Base-by-base conservation (phyloP, 2,797 vertebrate genomes). In the Eremophila alpestris region DNA sequence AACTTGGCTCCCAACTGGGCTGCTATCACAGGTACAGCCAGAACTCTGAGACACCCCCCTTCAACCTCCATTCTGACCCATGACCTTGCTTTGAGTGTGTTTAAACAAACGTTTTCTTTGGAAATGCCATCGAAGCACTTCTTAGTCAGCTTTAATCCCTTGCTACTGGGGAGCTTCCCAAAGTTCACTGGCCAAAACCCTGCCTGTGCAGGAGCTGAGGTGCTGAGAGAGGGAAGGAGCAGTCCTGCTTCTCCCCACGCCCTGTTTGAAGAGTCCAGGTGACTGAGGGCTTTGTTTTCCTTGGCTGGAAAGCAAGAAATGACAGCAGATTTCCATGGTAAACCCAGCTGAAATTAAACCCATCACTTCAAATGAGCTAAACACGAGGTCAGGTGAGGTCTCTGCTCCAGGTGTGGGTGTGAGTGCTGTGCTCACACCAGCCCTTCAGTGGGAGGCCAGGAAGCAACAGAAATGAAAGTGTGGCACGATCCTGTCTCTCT, bases 1-100 rank as follows among this genome's bases (percentile, higher is more conserved):
- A 98, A 98, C 90, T 94, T 99, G 67, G 97, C 98, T 43, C 99
- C 99, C 18, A 97, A 99, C 95, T 99, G 99, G 99, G 94, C 95
- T 34, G 74, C 96, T 16, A 98, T 99, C 79, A 83, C 97, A 97
- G 99, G 99, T 99, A 97, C n/a, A 49, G 41, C 41, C 20, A 46
- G 43, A 87, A 13, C 49, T 21, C n/a, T 23, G 18, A 20, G 19
- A 21, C 1, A 22, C 11, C 7, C 29, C 10, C 34, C 20, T 51
- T 54, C 40, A 55, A 15, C 13, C 30, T 19, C 45, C 1, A 18
- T 36, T 27, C 40, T 18, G 3, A 32, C 5, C 19, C 10, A 0
- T 24, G n/a, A 54, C 60, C 26, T 78, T 45, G 13, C 36, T 34
- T 23, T 3, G 11, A 32, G 34, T 11, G 56, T 70, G 52, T 82